Evolutionary conservation across 2,888 invertebrate species (phyloP), one percentile per base, ranked within the genome.

Genomic region (Yponomeuta sedellus): DNA sequence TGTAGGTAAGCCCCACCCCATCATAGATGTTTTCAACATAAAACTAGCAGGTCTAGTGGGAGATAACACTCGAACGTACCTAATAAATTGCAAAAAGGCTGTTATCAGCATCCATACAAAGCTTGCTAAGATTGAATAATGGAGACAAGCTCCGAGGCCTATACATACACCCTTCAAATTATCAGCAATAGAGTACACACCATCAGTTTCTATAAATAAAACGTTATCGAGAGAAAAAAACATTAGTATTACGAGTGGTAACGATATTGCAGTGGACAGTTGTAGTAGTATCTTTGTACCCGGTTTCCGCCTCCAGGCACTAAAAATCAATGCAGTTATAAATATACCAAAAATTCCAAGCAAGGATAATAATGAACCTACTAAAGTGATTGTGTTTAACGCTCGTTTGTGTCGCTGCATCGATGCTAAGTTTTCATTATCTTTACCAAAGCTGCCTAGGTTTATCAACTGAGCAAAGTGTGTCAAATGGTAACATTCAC

Each of bases 81-180:
- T 89, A 66, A 94, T 91, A 77, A 94, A 95, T 77, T 95, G 95
- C 67, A 95, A 81, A 64, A 93, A 82, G 1, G 94, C 94, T 66
- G 94, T 93, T 66, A 95, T 93, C 25, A 95, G 79, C 95, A 95
- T 95, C 95, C 95, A 95, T 73, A 92, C 92, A 74, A 95, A 95
- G 69, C 94, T 92, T 1, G 94, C 92, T 62, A 95, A 80, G 52
- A 95, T 92, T 22, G 94, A 93, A 77, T 94, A 95, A 74, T 95
- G 95, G 57, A 95, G 78, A 6, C 92, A 71, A 10, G 93, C 92
- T 4, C 95, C 94, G 16, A 94, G 82, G n/a, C 85, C 72, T 59
- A 94, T 88, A 74, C 95, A 95, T 56, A 85, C 68, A 25, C 70
- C 74, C 71, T 73, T 77, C 73, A 74, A 80, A 65, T 79, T 66